These are phyloP conservation scores for Tetraodon nigroviridis DNA, from an alignment of 2,113 vertebrate species.

Conservation along the genomic window DNA sequence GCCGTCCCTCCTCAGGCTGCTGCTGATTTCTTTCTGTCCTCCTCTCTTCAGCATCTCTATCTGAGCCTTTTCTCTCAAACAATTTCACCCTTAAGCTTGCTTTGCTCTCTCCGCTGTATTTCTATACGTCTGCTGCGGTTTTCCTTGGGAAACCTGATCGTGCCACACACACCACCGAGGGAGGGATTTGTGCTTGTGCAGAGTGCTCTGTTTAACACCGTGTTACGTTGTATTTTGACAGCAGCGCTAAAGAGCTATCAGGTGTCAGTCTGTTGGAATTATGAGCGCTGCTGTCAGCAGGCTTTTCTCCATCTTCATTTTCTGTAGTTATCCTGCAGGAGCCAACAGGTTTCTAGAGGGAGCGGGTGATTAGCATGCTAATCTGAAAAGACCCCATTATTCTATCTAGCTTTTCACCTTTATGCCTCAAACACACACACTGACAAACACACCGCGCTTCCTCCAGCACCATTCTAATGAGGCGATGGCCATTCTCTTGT, in stretches of 20 bases:
- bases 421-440: constrained; percentile 36
- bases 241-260: too few relatives aligned
- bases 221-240: too few relatives aligned
- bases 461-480: constrained; percentile 87
- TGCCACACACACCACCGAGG: too few relatives aligned
- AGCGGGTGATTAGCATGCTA: constrained; percentile 81
- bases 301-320: constrained; percentile 6
- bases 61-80: constrained; percentile 43
- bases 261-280: not conserved
- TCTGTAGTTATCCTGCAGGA: not conserved
- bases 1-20: constrained; percentile 6
- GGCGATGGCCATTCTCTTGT: constrained; percentile 97
- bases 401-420: constrained; percentile 78
- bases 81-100: constrained; percentile 48
- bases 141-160: too few relatives aligned
- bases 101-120: not conserved
- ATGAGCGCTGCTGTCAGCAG: constrained; percentile 1
- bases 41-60: constrained; percentile 45
- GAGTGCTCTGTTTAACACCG: too few relatives aligned
- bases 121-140: too few relatives aligned
- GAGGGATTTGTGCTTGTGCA: too few relatives aligned
- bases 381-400: constrained; percentile 81
- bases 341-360: constrained; percentile 62
- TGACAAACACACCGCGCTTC: constrained; percentile 75
- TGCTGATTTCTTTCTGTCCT: constrained; percentile 23